Base-by-base conservation (phyloP, 1,140 invertebrate species). In the Drosophila sucinea region DNA sequence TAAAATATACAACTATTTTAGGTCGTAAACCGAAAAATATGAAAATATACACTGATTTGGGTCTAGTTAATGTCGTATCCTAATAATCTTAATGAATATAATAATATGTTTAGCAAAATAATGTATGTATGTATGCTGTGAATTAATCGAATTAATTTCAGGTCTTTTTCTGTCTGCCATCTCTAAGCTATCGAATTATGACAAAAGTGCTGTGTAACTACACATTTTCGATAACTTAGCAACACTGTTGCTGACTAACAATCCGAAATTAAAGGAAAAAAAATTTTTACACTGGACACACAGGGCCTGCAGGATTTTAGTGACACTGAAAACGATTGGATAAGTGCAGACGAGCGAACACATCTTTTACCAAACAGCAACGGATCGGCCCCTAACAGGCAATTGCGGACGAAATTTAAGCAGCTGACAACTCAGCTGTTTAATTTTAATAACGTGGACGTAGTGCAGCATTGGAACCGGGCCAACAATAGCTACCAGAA, bases 401-500 rank as follows among this genome's bases (percentile, higher is more conserved):
- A 75, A 40, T 60, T 87, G 70, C 69, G 77, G 41, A 62, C 70
- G 17, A 86, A 83, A 47, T 44, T 86, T 62, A 72, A 64, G 70
- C 83, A 86, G 57, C 77, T 87, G 61, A 73, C 82, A 41, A 76
- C 83, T 70, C 85, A 87, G 81, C 69, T 86, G 66, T 60, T 85
- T 29, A 81, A 51, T 51, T 51, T 51, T 51, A 51, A 51, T 51
- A 51, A 73, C 66, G 64, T 65, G 25, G 68, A 81, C 11, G 58
- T 86, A 32, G 38, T 71, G 27, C 70, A 74, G 23, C 67, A 79
- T 79, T 8, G 60, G 76, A 79, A 47, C 56, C 65, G 47, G 69
- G 72, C 35, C 67, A 77, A 55, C 35, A 51, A 61, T 2, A 71
- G 38, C 3, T 89, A 87, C 25, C 65, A 87, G 29, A 83, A 72